Evolutionary conservation across 64 coral and sea anemone genomes (phyloP).

Genomic region (Dendronephthya gigantea): DNA sequence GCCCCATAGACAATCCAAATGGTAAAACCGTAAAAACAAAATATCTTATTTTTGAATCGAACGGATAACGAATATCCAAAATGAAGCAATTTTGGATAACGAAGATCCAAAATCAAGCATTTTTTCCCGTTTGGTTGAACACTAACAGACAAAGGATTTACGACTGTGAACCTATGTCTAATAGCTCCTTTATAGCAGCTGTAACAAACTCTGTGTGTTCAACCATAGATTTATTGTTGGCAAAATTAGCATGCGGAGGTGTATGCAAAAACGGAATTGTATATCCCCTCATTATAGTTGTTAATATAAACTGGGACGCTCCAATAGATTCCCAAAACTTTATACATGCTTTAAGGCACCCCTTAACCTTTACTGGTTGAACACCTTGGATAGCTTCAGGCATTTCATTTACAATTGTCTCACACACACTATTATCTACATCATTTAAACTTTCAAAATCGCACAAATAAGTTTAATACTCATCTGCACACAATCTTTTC

Average conservation of each 20-base stretch:
- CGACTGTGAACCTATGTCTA: background rate
- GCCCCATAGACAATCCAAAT: constrained; percentile 16
- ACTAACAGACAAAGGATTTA: background rate
- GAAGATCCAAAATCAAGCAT: background rate
- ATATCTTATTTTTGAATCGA: background rate
- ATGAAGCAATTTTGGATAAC: background rate
- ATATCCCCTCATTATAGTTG: background rate
- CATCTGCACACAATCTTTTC: too few relatives aligned
- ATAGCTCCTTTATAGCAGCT: background rate
- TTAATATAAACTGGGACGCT: background rate
- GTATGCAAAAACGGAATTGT: background rate
- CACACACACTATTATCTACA: too few relatives aligned
- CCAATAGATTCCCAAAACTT: too few relatives aligned
- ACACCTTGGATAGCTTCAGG: too few relatives aligned
- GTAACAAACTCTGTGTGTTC: background rate
- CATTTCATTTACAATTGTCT: too few relatives aligned
- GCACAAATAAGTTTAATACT: too few relatives aligned
- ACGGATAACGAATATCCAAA: background rate
- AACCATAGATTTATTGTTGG: background rate
- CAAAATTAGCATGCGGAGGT: background rate
- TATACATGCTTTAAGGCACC: too few relatives aligned
- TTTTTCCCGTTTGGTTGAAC: background rate
- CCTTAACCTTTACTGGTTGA: too few relatives aligned
- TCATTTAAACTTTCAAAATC: too few relatives aligned
- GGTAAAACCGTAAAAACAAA: constrained; percentile 33